Evolutionary conservation across 2,888 invertebrate genomes (phyloP), one percentile per base, ranked within the genome.

Genomic region (Rhorus exstirpatorius): DNA sequence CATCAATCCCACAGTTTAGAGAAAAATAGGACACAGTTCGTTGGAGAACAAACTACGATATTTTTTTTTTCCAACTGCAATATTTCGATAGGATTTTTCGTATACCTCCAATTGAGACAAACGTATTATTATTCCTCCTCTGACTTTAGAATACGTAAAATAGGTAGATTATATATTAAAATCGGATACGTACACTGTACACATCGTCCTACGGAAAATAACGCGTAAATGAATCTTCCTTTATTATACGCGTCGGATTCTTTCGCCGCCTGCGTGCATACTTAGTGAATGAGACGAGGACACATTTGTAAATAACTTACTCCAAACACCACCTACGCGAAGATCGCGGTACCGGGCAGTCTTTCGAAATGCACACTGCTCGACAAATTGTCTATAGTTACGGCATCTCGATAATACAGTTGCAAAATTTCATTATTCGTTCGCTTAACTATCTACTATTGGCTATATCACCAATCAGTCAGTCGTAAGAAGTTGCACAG

Each of bases 131-230:
- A 31, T 58, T 31, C 21, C 21, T 44, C n/a, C 1, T 24, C 24
- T 14, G 49, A 35, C 17, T 26, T 65, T 0, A n/a, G 49, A 51
- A 46, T 10, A 46, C 19, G 31, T 14, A 35, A 41, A 63, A 74
- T 12, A 17, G 8, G 38, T 12, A 51, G 17, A n/a, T n/a, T n/a
- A n/a, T 58, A 51, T 60, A 21, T 31, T 63, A 60, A 31, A 61
- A 72, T 24, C 35, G 53, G 35, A 72, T 63, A 14, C n/a, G n/a
- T n/a, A n/a, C n/a, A n/a, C n/a, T n/a, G n/a, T n/a, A n/a, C 38
- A 53, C 35, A 19, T 24, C 55, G 46, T 70, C 71, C 67, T 31
- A 81, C 72, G 67, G 44, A 8, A 61, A 46, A 60, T 61, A 53
- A 46, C 46, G 53, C 46, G 51, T 17, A 67, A 53, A 31, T 44